These are phyloP conservation scores for Vireo griseus DNA, from an alignment of 2,797 vertebrate genomes.

Conservation along the genomic window DNA sequence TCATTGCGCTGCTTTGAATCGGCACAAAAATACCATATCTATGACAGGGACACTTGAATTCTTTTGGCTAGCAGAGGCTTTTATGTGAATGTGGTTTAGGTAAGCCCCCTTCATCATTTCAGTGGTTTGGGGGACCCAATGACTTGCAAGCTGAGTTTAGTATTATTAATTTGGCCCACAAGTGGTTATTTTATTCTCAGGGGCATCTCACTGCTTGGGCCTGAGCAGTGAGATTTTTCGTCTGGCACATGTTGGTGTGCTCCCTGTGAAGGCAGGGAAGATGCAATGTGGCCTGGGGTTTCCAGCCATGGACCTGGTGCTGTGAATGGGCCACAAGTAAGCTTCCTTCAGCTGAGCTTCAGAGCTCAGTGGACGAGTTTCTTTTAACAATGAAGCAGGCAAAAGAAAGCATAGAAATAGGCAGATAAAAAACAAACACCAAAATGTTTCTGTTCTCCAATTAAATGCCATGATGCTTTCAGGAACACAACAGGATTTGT, in stretches of 20 bases:
- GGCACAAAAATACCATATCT: background rate
- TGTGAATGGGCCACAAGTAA: background rate
- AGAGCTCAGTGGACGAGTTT: background rate
- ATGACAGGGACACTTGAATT: rapidly evolving
- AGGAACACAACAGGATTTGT: background rate
- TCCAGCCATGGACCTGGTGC: background rate
- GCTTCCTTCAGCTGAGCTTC: background rate
- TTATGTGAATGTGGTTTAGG: background rate
- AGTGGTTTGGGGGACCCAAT: background rate
- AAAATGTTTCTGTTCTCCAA: background rate
- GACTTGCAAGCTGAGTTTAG: background rate
- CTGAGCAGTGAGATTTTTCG: background rate
- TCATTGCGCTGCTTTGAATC: rapidly evolving
- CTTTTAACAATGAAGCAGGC: background rate
- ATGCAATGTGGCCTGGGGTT: rapidly evolving
- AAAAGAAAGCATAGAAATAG: background rate
- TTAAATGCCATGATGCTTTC: background rate
- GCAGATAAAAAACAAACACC: background rate
- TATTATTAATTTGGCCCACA: background rate
- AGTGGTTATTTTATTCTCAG: background rate
- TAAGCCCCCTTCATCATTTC: background rate
- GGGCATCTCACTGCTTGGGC: background rate
- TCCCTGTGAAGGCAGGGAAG: background rate
- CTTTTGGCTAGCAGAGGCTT: background rate
- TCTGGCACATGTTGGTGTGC: background rate